Percentiles rank a stretch among this genome's conserved stretches.
phyloP scores from a whole-genome alignment of 1,140 invertebrate species.

The Contarinia nasturtii region DNA sequence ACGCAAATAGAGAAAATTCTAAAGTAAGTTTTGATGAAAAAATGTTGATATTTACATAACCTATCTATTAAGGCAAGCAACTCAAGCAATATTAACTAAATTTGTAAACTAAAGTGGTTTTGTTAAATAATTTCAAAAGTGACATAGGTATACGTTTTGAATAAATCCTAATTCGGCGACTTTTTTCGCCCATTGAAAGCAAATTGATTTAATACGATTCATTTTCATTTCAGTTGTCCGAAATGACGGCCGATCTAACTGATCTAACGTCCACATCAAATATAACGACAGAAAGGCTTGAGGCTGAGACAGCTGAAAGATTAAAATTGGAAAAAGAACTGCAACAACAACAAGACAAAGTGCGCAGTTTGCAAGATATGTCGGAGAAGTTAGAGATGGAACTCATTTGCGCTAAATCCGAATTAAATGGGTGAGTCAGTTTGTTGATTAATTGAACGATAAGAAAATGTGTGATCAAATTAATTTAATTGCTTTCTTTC shows the following conservation, averaged over 20 bases:
- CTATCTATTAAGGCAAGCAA: too few species aligned
- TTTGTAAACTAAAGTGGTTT: too few species aligned
- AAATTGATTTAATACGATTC: constrained; percentile 5
- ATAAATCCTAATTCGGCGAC: too few species aligned
- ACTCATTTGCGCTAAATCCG: constrained; percentile 45
- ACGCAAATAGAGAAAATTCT: too few species aligned
- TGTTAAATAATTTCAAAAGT: too few species aligned
- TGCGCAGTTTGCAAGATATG: constrained; percentile 52
- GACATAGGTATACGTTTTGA: too few species aligned
- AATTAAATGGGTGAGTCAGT: constrained; percentile 14
- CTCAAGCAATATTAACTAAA: too few species aligned
- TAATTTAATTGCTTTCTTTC: not conserved
- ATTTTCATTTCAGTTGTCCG: constrained; percentile 51
- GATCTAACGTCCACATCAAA: constrained; percentile 80
- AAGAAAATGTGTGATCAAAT: not conserved
- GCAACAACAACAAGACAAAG: constrained; percentile 52
- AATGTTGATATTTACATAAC: too few species aligned
- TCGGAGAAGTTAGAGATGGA: constrained; percentile 74
- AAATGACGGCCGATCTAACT: constrained; percentile 74
- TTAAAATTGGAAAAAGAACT: constrained; percentile 68
- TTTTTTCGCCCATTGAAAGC: too few species aligned
- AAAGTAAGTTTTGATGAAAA: too few species aligned
- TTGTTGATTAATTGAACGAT: not conserved
- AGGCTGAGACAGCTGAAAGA: constrained; percentile 64
- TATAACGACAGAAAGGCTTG: constrained; percentile 70